Base-by-base conservation (phyloP, 2,888 invertebrate genomes). In the Ormia ochracea region DNA sequence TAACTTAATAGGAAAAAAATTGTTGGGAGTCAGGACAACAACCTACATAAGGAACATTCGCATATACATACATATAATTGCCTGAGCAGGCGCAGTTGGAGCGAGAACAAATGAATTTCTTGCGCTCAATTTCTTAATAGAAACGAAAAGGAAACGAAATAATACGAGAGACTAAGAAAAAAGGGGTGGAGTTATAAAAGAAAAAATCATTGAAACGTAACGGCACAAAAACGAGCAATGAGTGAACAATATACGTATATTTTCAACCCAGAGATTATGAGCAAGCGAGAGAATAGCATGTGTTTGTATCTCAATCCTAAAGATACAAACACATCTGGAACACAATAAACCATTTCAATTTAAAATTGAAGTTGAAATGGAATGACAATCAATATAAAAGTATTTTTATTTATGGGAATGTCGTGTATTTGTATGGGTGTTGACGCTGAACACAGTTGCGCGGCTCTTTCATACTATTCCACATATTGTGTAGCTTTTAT, bases 371-470 rank as follows among this genome's bases (percentile, higher is more conserved):
- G 61, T 72, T 68, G 80, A 80, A 76, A 80, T 80, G 72, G 56
- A 80, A 80, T 80, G 80, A 80, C 75, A 80, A 76, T 80, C 72
- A 80, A 68, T 76, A 70, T 23, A 61, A 68, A 45, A 65, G 17
- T 52, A 50, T 50, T 45, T 72, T 66, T 66, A 77, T 77, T 56
- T 41, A 19, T 45, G 36, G 9, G 26, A 77, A 66, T 72, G 38
- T 50, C 41, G 19, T 59, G 65, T 41, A 70, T 58, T 65, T 70
- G 58, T 66, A 66, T 78, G 77, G 77, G 77, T 78, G 77, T 72
- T 72, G 77, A 58, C 72, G 28, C 43, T 33, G 65, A 28, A 59
- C 21, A 59, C 19, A 43, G 70, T 66, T 72, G 72, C 72, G 66
- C 72, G 58, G 28, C 28, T 76, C 28, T 28, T 45, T 6, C 14